Evolutionary conservation across 92 coral and sea anemone genomes (phyloP).

Genomic region (Virgularia gustaviana): DNA sequence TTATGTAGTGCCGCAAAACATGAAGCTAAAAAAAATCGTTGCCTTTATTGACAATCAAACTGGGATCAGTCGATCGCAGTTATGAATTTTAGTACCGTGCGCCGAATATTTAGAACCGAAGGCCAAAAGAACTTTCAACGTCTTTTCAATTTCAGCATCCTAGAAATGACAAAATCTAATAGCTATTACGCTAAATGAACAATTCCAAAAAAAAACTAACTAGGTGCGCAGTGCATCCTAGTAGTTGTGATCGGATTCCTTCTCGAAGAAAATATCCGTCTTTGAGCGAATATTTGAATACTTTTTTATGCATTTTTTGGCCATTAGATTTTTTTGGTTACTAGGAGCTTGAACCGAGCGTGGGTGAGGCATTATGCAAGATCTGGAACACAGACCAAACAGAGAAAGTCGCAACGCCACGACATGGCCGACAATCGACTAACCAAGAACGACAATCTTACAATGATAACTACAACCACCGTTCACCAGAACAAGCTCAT

Average conservation of each 20-base stretch:
- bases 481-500: constrained; percentile 48
- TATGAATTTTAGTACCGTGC: too few relatives aligned
- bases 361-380: constrained; percentile 84
- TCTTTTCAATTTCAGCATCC: too few relatives aligned
- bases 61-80: too few relatives aligned
- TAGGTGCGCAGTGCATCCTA: not conserved
- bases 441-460: constrained; percentile 41
- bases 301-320: not conserved
- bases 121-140: too few relatives aligned
- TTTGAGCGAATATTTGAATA: not conserved
- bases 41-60: too few relatives aligned
- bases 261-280: not conserved
- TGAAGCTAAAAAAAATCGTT: too few relatives aligned
- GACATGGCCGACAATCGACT: constrained; percentile 51
- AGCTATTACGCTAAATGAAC: too few relatives aligned
- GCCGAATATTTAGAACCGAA: too few relatives aligned
- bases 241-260: not conserved
- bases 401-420: constrained; percentile 36
- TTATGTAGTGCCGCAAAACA: too few relatives aligned
- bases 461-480: constrained; percentile 16
- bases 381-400: constrained; percentile 71
- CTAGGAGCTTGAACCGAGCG: constrained; percentile 87
- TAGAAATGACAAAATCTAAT: too few relatives aligned
- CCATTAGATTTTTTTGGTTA: not conserved
- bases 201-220: not conserved